Conservation (phyloP, 2,888 invertebrate species). For the Junonia oenone region DNA sequence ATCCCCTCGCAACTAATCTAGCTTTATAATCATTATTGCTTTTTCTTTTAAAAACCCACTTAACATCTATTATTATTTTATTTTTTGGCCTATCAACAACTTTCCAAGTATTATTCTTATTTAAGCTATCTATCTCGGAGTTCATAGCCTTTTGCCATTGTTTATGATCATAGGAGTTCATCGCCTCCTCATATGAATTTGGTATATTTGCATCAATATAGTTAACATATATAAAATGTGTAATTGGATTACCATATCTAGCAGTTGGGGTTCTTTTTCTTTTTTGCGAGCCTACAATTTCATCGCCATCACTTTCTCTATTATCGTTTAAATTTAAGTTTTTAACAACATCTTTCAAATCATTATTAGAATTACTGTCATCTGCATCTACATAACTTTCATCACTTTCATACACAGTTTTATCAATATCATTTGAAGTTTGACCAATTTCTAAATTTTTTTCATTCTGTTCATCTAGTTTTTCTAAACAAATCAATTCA, state of each 20-base stretch:
- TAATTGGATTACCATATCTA: slow-evolving; percentile 22
- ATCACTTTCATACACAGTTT: slow-evolving; percentile 18
- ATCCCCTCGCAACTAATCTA: slow-evolving; percentile 28
- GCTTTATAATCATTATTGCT: slow-evolving; percentile 26
- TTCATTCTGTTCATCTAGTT: slow-evolving; percentile 15
- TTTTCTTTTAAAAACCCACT: slow-evolving; percentile 40
- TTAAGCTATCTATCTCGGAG: background rate
- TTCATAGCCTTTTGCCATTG: background rate
- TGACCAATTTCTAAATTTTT: background rate
- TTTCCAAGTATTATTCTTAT: slow-evolving; percentile 3
- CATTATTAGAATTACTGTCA: slow-evolving; percentile 12
- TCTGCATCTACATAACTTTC: slow-evolving; percentile 22
- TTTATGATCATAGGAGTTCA: background rate
- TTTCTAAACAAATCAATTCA: slow-evolving; percentile 29
- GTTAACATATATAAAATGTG: slow-evolving; percentile 8
- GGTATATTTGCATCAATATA: slow-evolving; percentile 9
- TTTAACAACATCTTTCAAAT: slow-evolving; percentile 2
- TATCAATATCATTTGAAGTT: background rate
- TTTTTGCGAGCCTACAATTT: slow-evolving; percentile 16
- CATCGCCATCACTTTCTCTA: too few relatives aligned
- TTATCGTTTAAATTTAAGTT: slow-evolving; percentile 17
- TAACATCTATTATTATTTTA: slow-evolving; percentile 32
- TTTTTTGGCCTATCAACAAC: slow-evolving; percentile 35
- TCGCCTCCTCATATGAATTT: slow-evolving; percentile 24
- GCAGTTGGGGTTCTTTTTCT: slow-evolving; percentile 21